Conservation (phyloP, 1,140 invertebrate genomes). For the Coptotermes formosanus region DNA sequence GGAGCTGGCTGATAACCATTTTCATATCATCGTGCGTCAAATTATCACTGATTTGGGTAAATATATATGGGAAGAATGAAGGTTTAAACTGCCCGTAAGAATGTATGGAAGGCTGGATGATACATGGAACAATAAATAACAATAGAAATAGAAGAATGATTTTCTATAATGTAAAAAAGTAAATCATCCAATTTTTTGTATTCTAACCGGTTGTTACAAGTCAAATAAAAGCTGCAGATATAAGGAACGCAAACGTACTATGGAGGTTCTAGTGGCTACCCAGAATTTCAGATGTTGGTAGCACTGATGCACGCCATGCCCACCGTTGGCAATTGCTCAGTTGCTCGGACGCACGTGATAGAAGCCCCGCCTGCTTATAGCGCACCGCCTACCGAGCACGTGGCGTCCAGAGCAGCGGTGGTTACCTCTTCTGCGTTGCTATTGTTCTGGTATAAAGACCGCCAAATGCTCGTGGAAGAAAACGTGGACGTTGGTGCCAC, state of each 20-base stretch:
- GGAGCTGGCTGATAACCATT: no score
- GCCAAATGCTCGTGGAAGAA: slow-evolving; percentile 4
- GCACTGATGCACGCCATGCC: not conserved
- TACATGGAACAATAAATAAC: no score
- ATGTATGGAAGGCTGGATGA: no score
- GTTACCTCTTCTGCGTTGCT: not conserved
- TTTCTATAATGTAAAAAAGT: no score
- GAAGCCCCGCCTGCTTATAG: not conserved
- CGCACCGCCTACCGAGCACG: not conserved
- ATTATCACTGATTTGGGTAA: no score
- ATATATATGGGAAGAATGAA: no score
- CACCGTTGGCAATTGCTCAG: not conserved
- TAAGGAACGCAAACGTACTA: not conserved
- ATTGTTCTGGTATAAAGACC: not conserved
- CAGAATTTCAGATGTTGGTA: not conserved
- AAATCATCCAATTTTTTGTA: no score
- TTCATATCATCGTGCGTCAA: no score
- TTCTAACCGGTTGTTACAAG: not conserved
- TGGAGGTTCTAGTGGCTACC: not conserved
- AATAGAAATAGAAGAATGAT: no score
- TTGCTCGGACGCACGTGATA: not conserved
- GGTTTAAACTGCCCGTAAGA: no score
- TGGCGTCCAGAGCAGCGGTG: not conserved
- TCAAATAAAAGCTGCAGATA: not conserved
- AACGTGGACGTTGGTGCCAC: not conserved